Base-by-base conservation (phyloP, 2,797 vertebrate species). In the Manis javanica region DNA sequence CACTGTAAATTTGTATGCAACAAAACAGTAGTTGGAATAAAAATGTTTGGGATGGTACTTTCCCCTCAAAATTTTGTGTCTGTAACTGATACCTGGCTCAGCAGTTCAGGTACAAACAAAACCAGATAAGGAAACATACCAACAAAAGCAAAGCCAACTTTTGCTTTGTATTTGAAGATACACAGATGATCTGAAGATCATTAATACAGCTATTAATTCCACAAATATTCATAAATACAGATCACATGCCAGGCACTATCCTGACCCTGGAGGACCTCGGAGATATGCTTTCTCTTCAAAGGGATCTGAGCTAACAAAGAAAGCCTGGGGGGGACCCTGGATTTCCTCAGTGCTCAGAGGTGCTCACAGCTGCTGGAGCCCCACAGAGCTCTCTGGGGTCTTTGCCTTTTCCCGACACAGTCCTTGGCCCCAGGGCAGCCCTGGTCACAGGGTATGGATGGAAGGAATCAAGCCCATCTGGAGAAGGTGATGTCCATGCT, bases 281-380 rank as follows among this genome's bases (percentile, higher is more conserved):
- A 53, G 61, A 8, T 12, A 19, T 0, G 13, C 15, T 66, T 64
- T 55, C 61, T 55, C 42, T 21, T 11, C 18, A 6, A 42, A 90
- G 29, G 49, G 46, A 10, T 7, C 7, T 18, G 66, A 31, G 7
- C 42, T 51, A 9, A 34, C 69, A 12, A 11, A 66, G n/a, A 34
- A 18, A 68, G 16, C 26, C 2, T 42, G 1, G 7, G 6, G 23
- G 42, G 5, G 29, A 24, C 8, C 46, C 39, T 24, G 23, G 7
- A 23, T 24, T 2, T 42, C 18, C 37, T 49, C 0, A 0, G 4
- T 4, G 74, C 34, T 0, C 18, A 0, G n/a, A 77, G n/a, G 12
- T 4, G 5, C 26, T 31, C 29, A 31, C 2, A 14, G 24, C 5
- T 12, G 19, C 14, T 53, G 1, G 53, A 42, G 10, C 31, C 68